Conservation (phyloP, 2,888 invertebrate species). For the Mimas tiliae region DNA sequence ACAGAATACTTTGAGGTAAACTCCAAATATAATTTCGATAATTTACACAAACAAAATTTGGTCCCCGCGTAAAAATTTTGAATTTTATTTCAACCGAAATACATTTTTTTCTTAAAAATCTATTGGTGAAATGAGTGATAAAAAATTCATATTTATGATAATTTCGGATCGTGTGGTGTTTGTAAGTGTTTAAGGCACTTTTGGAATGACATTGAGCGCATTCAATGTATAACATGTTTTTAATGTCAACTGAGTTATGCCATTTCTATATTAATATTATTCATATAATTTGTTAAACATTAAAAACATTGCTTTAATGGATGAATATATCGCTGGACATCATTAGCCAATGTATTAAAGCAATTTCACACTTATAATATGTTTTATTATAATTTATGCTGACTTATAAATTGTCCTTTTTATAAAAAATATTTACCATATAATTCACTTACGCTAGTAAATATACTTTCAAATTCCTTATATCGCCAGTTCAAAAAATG, state of each 20-base stretch:
- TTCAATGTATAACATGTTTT: conserved; percentile 46
- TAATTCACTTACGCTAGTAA: not conserved
- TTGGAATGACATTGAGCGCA: conserved; percentile 78
- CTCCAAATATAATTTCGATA: conserved; percentile 64
- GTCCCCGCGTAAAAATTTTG: conserved; percentile 30
- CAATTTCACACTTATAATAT: not conserved
- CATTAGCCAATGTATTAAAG: not conserved
- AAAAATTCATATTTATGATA: conserved; percentile 7
- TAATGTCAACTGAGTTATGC: conserved; percentile 32
- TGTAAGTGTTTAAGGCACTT: conserved; percentile 60
- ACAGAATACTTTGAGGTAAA: conserved; percentile 80
- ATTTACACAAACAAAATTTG: conserved; percentile 39
- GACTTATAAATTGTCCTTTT: conserved; percentile 1
- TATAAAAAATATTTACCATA: not conserved
- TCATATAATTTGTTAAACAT: not conserved
- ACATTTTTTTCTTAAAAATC: conserved; percentile 51
- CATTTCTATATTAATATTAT: conserved; percentile 31
- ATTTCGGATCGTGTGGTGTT: conserved; percentile 38
- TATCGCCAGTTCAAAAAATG: not conserved
- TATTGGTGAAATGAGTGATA: conserved; percentile 46
- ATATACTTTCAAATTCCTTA: not conserved
- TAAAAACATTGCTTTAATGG: not conserved
- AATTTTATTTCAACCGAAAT: conserved; percentile 42
- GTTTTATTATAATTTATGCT: not conserved
- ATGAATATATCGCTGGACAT: not conserved